Evolutionary conservation across 1,140 invertebrate genomes (phyloP).

Genomic region (Ectropis grisescens): DNA sequence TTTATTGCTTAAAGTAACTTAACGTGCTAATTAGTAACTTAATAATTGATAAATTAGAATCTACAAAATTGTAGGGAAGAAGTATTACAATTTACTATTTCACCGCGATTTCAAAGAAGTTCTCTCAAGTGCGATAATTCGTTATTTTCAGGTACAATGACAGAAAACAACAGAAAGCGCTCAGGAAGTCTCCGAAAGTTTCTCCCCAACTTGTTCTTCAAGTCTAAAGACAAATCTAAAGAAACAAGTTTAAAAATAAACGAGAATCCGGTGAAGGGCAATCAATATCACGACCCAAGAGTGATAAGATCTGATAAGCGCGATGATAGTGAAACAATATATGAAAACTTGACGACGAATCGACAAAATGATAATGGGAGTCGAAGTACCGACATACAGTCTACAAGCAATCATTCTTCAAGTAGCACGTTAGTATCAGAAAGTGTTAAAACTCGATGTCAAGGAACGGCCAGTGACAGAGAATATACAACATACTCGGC

Average conservation of each 20-base stretch:
- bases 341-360: constrained; percentile 44
- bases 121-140: no score
- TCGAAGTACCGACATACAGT: constrained; percentile 13
- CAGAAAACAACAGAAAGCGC: constrained; percentile 43
- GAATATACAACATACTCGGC: constrained; percentile 23
- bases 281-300: constrained; percentile 43
- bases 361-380: constrained; percentile 18
- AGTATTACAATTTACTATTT: no score
- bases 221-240: constrained; percentile 34
- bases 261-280: constrained; percentile 21
- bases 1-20: no score
- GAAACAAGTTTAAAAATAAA: constrained; percentile 14
- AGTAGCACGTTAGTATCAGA: constrained; percentile 55
- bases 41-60: no score
- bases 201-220: constrained; percentile 53
- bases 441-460: constrained; percentile 23
- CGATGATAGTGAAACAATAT: constrained; percentile 34
- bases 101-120: no score
- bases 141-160: constrained; percentile 19
- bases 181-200: constrained; percentile 44
- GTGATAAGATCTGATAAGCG: constrained; percentile 21
- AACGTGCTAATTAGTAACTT: no score
- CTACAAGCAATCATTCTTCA: constrained; percentile 40
- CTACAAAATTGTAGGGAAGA: no score
- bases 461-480: constrained; percentile 8